Evolutionary conservation across 2,797 vertebrate genomes (phyloP), one percentile per base, ranked within the genome.

Genomic region (Oryzias dopingdopingensis): DNA sequence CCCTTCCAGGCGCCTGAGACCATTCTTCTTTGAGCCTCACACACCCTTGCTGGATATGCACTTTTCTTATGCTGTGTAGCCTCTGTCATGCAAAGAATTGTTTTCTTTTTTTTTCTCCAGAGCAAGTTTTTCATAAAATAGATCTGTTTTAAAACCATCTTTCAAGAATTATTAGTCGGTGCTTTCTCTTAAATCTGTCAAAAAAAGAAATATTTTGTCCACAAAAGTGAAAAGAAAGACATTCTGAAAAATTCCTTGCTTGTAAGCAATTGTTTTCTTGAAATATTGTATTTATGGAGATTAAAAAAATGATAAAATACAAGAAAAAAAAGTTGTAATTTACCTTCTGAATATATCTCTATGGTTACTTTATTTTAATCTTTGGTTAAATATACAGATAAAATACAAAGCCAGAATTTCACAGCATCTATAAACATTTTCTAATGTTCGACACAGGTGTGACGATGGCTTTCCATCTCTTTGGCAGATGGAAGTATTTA

Each of bases 1-100:
- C 93, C 84, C 95, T 90, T 90, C 26, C 85, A 93, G 77, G 84
- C 78, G 43, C 59, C 90, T 52, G 45, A 88, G 66, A 79, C 83
- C 58, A 22, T 56, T 51, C 58, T 74, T 60, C 77, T 79, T 42
- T 77, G 70, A 42, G 73, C 76, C 66, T 71, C 79, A 81, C 67
- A 78, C 77, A 56, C 77, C 14, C 55, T 37, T 91, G 55, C 82
- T 75, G 1, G 68, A 67, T 68, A 81, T 81, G 74, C 67, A 86
- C 64, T 70, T 65, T 78, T 65, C 66, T 65, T 89, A 81, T 91
- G 68, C 84, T 70, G 50, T 54, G 66, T 55, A 69, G 62, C 79
- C 65, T 75, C 69, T 60, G 62, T 72, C 56, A 41, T 52, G 26
- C 49, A 63, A 20, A 59, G 65, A 32, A 67, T 68, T 53, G 74